Conservation (phyloP, 2,888 invertebrate genomes). For the Cataglyphis livida region DNA sequence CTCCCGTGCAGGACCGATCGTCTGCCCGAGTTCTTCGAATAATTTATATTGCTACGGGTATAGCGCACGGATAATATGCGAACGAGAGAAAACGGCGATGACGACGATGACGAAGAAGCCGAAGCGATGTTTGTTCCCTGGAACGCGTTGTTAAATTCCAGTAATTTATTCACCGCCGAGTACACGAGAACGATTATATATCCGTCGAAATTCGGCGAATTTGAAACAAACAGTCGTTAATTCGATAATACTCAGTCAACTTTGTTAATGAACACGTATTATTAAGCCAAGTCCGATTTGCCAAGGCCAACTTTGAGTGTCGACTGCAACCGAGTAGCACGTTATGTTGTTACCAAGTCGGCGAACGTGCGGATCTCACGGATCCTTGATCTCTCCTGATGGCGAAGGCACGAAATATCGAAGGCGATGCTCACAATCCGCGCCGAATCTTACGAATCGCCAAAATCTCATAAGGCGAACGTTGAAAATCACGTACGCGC, state of each 20-base stretch:
- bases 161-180: conserved; percentile 60
- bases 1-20: conserved; percentile 1
- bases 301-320: conserved; percentile 63
- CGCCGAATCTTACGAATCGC: background rate
- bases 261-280: conserved; percentile 59
- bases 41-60: conserved; percentile 3
- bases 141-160: conserved; percentile 21
- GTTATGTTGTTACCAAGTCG: conserved; percentile 28
- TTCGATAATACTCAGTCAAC: conserved; percentile 51
- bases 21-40: conserved; percentile 25
- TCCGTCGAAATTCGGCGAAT: conserved; percentile 30
- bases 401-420: background rate
- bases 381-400: conserved; percentile 23
- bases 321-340: conserved; percentile 59
- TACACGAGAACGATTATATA: conserved; percentile 60
- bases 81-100: conserved; percentile 7
- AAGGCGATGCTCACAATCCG: background rate
- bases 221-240: conserved; percentile 13
- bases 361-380: conserved; percentile 31
- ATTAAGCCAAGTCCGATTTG: conserved; percentile 46
- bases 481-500: background rate
- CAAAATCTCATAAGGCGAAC: background rate
- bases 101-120: background rate
- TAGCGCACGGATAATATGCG: background rate
- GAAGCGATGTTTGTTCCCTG: background rate